Evolutionary conservation across 1,140 invertebrate species (phyloP).

Genomic region (Diachasma alloeum): DNA sequence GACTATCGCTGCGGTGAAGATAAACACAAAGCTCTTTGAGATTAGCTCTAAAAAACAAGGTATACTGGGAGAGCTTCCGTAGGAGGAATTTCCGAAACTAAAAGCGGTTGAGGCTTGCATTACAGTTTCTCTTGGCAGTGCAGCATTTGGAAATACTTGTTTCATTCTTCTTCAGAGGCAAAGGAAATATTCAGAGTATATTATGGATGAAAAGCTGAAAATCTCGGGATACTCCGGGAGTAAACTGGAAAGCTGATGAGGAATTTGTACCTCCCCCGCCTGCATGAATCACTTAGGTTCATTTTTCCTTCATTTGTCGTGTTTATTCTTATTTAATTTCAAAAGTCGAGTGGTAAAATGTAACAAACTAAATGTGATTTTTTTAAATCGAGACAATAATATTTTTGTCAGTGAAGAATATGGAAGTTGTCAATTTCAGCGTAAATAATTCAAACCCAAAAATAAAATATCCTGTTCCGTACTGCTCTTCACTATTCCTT

Average conservation of each 20-base stretch:
- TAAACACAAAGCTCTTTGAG: slow-evolving; percentile 5
- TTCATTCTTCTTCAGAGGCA: neutral
- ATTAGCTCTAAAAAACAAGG: neutral
- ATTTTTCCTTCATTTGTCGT: too few species aligned
- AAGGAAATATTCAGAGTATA: neutral
- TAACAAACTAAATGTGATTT: too few species aligned
- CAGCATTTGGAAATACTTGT: neutral
- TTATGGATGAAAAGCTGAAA: neutral
- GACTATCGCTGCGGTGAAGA: neutral
- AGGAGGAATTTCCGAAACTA: neutral
- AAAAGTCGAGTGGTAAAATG: neutral
- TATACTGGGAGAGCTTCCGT: neutral
- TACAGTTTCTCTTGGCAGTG: neutral
- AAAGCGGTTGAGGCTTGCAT: neutral
- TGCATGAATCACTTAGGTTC: too few species aligned
- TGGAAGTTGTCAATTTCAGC: too few species aligned
- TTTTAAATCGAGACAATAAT: too few species aligned
- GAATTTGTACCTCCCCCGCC: neutral
- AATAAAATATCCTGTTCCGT: too few species aligned
- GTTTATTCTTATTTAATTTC: too few species aligned
- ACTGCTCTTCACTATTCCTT: too few species aligned
- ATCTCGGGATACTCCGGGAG: neutral
- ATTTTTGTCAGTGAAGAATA: too few species aligned
- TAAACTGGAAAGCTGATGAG: neutral
- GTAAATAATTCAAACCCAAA: too few species aligned